Conservation (phyloP, 2,888 invertebrate genomes). For the Tribolium freemani region DNA sequence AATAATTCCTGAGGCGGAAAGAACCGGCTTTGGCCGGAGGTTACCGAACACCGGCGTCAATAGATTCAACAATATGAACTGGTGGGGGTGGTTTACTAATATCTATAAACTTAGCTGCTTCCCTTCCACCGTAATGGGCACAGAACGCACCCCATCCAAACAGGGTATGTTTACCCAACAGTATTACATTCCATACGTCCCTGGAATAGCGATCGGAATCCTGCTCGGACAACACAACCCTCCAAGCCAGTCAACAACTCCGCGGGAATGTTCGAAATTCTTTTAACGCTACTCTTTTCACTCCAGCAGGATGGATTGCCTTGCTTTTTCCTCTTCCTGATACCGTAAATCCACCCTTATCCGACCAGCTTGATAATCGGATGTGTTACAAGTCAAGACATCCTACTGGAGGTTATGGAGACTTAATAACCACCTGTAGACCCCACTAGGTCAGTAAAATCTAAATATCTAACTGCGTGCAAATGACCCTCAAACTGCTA, state of each 20-base stretch:
- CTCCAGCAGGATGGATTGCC: background rate
- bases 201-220: conserved; percentile 5
- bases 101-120: conserved; percentile 45
- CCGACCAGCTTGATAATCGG: conserved; percentile 1
- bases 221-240: background rate
- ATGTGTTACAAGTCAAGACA: conserved; percentile 11
- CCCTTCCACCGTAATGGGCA: conserved; percentile 34
- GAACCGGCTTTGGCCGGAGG: conserved; percentile 48
- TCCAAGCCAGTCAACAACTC: background rate
- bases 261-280: background rate
- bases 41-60: conserved; percentile 56
- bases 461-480: conserved; percentile 28
- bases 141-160: conserved; percentile 21
- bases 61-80: conserved; percentile 60
- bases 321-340: background rate
- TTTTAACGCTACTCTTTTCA: background rate
- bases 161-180: conserved; percentile 23
- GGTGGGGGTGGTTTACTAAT: conserved; percentile 45
- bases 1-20: conserved; percentile 53
- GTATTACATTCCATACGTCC: conserved; percentile 29
- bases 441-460: conserved; percentile 29
- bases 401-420: conserved; percentile 14
- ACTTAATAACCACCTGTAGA: conserved; percentile 36
- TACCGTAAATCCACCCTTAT: conserved; percentile 1
- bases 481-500: conserved; percentile 27